phyloP scores from a whole-genome alignment of 1,140 invertebrate genomes.

The Asobara japonica region DNA sequence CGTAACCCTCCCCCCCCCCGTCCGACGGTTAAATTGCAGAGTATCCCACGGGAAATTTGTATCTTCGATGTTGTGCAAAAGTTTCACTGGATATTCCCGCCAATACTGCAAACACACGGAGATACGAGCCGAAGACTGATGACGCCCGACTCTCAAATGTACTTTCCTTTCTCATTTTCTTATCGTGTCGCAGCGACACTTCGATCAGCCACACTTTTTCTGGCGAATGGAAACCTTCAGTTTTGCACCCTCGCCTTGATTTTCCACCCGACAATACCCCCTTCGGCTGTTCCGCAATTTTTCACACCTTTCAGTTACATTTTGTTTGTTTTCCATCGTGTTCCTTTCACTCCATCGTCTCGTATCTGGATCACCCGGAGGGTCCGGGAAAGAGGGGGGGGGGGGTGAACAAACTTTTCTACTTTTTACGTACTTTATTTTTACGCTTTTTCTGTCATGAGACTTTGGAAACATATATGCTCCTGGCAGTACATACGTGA shows the following conservation, averaged over 20 bases:
- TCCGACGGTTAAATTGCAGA: constrained; percentile 51
- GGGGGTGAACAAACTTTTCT: background rate
- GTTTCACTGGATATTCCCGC: constrained; percentile 1
- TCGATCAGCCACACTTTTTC: background rate
- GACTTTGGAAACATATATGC: background rate
- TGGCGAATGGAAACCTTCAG: background rate
- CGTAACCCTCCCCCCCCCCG: constrained; percentile 33
- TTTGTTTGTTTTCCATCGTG: constrained; percentile 1
- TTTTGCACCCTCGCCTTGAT: background rate
- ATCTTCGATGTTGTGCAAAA: constrained; percentile 22
- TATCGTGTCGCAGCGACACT: constrained; percentile 39
- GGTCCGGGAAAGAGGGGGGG: too few relatives aligned
- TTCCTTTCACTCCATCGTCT: constrained; percentile 6
- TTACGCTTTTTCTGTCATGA: background rate
- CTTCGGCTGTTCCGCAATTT: background rate
- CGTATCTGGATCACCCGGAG: constrained; percentile 4
- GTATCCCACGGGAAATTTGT: constrained; percentile 55
- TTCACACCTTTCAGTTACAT: background rate
- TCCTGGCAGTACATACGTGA: background rate
- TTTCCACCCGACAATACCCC: background rate
- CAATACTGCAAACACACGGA: constrained; percentile 36
- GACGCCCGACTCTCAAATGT: constrained; percentile 30
- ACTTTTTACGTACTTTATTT: background rate
- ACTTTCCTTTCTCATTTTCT: constrained; percentile 40
- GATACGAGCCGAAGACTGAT: constrained; percentile 44